phyloP scores from a whole-genome alignment of 2,113 vertebrate genomes.

The Antechinus stuartii region DNA sequence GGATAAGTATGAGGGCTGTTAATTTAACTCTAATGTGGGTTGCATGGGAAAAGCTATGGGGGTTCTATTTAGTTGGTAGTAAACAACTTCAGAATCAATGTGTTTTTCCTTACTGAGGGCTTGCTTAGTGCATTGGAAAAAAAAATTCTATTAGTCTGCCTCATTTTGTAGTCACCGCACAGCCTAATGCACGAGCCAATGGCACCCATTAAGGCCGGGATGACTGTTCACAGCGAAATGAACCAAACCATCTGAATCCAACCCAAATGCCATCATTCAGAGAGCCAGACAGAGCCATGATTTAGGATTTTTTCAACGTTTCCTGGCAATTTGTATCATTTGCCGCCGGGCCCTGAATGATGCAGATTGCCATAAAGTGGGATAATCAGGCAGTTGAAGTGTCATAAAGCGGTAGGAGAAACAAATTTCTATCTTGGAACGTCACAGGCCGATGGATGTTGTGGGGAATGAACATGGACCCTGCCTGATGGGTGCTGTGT shows the following conservation, averaged over 20 bases:
- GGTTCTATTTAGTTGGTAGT: conserved; percentile 68
- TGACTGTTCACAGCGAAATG: conserved; percentile 64
- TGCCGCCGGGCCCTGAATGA: conserved; percentile 67
- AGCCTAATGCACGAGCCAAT: conserved; percentile 37
- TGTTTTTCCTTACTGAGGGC: conserved; percentile 65
- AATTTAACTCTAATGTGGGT: conserved; percentile 71
- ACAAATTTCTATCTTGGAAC: conserved; percentile 78
- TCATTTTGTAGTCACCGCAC: conserved; percentile 65
- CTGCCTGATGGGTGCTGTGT: conserved; percentile 65
- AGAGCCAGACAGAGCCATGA: conserved; percentile 70
- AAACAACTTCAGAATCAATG: conserved; percentile 67
- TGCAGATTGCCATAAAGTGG: conserved; percentile 76
- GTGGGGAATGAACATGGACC: conserved; percentile 58
- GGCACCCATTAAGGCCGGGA: conserved; percentile 51
- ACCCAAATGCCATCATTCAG: conserved; percentile 64
- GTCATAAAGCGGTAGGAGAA: conserved; percentile 80
- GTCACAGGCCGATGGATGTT: conserved; percentile 69
- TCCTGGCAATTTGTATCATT: conserved; percentile 79
- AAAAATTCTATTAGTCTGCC: conserved; percentile 73
- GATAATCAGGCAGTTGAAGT: conserved; percentile 80
- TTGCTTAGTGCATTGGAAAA: conserved; percentile 70
- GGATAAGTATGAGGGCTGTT: conserved; percentile 64
- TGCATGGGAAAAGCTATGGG: conserved; percentile 50
- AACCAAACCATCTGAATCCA: conserved; percentile 72
- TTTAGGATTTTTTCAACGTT: conserved; percentile 74